Base-by-base conservation (phyloP, 2,797 vertebrate species). In the Scolopax rusticola region DNA sequence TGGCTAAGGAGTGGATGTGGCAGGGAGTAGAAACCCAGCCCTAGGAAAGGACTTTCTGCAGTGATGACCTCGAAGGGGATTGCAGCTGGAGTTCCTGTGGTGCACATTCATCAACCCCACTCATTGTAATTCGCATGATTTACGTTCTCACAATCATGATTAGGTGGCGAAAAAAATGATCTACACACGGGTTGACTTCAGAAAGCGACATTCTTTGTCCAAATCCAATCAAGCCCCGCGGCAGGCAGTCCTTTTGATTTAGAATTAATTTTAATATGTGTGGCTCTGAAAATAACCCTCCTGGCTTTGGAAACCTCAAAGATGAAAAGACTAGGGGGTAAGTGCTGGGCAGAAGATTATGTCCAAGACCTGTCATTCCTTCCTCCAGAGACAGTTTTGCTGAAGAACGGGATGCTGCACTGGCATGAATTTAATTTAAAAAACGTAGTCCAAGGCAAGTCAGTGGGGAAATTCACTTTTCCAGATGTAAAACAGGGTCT, bases 141-240 rank as follows among this genome's bases (percentile, higher is more conserved):
- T 97, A 95, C 0, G 6, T 89, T 67, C 96, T 89, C 53, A 64
- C 85, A 88, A 36, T 95, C 90, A 43, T 89, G 95, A 96, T 96
- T 95, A 95, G 83, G 24, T 61, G 80, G 63, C 19, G 63, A 36
- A 93, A 95, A 90, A 92, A 84, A 59, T 24, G 1, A 86, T 93
- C 51, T 70, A 80, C 70, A 36, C 6, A 5, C 5, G 5, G 53
- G 69, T 63, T 91, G 85, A 89, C 80, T 97, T 95, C 68, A 90
- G 92, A 94, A 95, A 95, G 63, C 3, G 3, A 91, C 74, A 53
- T 70, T 96, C 87, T 96, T 93, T 82, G 93, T 95, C 83, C 96
- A 89, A 89, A 88, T 90, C 90, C 80, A 95, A 90, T 96, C 96
- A 96, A 95, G 87, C 41, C 82, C 85, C 48, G 0, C 38, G 5